Evolutionary conservation across 92 coral and sea anemone species (phyloP).

Genomic region (Epizoanthus scotinus): DNA sequence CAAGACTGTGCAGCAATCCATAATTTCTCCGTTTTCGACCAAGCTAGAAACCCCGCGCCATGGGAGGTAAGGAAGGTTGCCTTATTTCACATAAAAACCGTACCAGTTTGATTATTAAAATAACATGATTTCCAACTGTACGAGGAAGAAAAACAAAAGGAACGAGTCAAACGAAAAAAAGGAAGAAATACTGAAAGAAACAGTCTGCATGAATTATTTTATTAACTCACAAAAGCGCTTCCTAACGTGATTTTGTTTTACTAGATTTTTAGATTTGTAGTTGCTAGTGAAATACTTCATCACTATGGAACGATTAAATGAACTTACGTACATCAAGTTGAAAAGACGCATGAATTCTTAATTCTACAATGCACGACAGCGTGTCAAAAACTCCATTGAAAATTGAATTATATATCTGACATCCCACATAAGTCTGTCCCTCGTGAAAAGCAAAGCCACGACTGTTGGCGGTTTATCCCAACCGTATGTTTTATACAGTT

Average conservation of each 20-base stretch:
- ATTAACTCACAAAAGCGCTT: neutral
- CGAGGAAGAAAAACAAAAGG: constrained; percentile 2
- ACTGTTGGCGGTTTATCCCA: neutral
- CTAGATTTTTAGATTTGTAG: neutral
- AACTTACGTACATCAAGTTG: constrained; percentile 31
- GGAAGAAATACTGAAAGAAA: neutral
- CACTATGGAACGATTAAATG: constrained; percentile 29
- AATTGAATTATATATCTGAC: constrained; percentile 56
- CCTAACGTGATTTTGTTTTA: neutral
- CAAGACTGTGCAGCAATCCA: constrained; percentile 43
- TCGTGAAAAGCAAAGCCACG: neutral
- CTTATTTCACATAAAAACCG: constrained; percentile 38
- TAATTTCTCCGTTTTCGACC: constrained; percentile 42
- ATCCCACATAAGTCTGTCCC: constrained; percentile 22
- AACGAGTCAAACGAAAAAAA: constrained; percentile 1
- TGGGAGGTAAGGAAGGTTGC: constrained; percentile 56
- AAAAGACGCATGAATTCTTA: constrained; percentile 46
- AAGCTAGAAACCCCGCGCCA: constrained; percentile 34
- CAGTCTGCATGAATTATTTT: neutral
- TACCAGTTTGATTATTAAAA: constrained; percentile 12
- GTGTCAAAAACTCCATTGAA: constrained; percentile 39
- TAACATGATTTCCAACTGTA: constrained; percentile 2
- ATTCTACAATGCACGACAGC: constrained; percentile 51
- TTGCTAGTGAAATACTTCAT: neutral
- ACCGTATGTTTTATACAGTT: neutral